phyloP scores from a whole-genome alignment of 2,888 invertebrate species.

The Ichneumoninae sp. region DNA sequence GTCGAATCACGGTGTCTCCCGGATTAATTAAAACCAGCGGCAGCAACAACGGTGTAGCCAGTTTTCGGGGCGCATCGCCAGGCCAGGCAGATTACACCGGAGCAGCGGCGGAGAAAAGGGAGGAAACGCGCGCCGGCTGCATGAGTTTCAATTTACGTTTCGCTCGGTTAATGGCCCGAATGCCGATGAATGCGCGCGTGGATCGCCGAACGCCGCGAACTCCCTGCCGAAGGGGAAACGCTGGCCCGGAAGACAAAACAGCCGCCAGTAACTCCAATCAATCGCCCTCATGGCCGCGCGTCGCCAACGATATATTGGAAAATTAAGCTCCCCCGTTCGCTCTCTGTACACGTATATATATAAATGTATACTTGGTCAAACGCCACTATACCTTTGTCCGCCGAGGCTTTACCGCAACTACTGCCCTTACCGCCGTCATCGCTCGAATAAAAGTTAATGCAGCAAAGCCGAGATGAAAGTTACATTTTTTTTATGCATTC shows the following conservation, averaged over 20 bases:
- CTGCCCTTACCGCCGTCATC: constrained; percentile 33
- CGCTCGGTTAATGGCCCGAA: constrained; percentile 73
- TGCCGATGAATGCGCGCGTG: constrained; percentile 72
- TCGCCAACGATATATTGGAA: constrained; percentile 66
- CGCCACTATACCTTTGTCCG: constrained; percentile 37
- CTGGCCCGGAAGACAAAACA: constrained; percentile 71
- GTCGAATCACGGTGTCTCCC: constrained; percentile 69
- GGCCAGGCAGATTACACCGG: constrained; percentile 68
- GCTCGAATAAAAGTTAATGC: constrained; percentile 31
- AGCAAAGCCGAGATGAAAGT: neutral
- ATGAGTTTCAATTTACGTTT: constrained; percentile 76
- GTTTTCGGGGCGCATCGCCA: constrained; percentile 69
- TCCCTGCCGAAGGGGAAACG: constrained; percentile 68
- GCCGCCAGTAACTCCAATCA: constrained; percentile 71
- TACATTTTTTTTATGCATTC: neutral
- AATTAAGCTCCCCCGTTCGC: constrained; percentile 61
- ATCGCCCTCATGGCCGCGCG: constrained; percentile 70
- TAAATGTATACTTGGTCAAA: constrained; percentile 38
- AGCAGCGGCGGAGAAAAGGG: constrained; percentile 61
- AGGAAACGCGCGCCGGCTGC: constrained; percentile 70
- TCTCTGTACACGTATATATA: constrained; percentile 12
- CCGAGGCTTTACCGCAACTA: constrained; percentile 45
- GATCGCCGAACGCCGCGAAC: constrained; percentile 71
- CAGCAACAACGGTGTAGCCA: constrained; percentile 56
- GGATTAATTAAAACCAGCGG: constrained; percentile 72